A percentile compares a stretch with the other conserved stretches of the same genome.
phyloP scores from a whole-genome alignment of 2,888 invertebrate genomes.

The Idaea biselata region DNA sequence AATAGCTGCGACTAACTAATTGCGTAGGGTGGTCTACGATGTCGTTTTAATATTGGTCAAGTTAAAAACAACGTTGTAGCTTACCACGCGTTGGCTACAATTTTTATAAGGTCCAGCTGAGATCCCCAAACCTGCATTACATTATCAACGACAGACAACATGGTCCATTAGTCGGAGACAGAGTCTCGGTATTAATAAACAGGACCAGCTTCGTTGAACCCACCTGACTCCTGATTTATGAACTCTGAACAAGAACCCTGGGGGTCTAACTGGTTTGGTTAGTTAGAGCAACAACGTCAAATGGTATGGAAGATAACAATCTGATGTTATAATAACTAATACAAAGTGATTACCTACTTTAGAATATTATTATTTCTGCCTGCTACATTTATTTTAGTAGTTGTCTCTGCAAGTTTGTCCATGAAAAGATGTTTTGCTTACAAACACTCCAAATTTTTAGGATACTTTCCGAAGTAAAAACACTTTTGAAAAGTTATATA shows the following conservation, averaged over 20 bases:
- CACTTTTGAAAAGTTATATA: background rate
- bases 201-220: conserved; percentile 43
- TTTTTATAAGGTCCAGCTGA: background rate
- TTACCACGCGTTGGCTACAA: background rate
- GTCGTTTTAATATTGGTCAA: background rate
- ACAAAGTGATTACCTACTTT: conserved; percentile 17
- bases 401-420: background rate
- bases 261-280: conserved; percentile 37
- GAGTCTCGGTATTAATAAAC: conserved; percentile 43
- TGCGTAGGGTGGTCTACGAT: background rate
- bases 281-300: conserved; percentile 31
- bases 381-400: background rate
- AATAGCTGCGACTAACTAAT: no score
- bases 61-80: background rate
- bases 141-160: conserved; percentile 10
- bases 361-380: conserved; percentile 6
- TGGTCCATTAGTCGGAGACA: conserved; percentile 37
- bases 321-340: conserved; percentile 25
- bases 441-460: background rate
- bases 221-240: conserved; percentile 47
- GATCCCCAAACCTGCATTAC: background rate
- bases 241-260: conserved; percentile 26
- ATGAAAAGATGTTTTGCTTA: background rate
- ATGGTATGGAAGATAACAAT: conserved; percentile 47
- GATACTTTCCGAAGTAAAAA: background rate